These are phyloP conservation scores for Megaceryle torquata DNA, from an alignment of 2,113 vertebrate genomes.

Conservation along the genomic window DNA sequence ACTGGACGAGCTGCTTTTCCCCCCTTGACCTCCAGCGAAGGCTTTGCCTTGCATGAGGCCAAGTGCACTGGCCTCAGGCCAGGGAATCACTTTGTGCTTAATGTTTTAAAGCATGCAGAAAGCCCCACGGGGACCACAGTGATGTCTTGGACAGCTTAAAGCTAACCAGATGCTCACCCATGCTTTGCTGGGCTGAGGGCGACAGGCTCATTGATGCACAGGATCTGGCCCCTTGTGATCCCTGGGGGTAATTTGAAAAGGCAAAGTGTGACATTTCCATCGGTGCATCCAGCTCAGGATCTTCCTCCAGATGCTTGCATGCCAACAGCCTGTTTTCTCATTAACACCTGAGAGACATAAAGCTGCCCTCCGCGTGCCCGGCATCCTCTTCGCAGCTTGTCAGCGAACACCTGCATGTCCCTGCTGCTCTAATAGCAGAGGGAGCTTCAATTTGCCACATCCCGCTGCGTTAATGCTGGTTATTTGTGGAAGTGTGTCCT, in stretches of 20 bases:
- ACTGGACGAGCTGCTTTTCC: not conserved
- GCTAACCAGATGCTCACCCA: not conserved
- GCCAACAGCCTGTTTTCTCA: not conserved
- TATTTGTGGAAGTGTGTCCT: not conserved
- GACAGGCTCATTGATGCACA: rapidly evolving
- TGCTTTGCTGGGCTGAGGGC: not conserved
- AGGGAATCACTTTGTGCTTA: constrained; percentile 20
- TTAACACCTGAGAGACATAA: not conserved
- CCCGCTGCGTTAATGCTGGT: not conserved
- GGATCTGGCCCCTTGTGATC: not conserved
- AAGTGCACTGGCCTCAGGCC: not conserved
- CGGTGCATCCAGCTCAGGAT: not conserved
- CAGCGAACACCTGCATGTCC: not conserved
- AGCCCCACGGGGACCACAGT: not conserved
- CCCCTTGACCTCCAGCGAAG: not conserved
- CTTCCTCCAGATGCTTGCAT: not conserved
- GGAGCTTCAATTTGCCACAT: not conserved
- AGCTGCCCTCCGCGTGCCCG: not conserved
- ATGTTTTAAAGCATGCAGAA: not conserved
- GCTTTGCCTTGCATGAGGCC: not conserved
- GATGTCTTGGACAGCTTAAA: not conserved
- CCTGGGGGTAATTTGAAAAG: not conserved
- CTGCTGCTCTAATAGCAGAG: not conserved
- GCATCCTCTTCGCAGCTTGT: not conserved
- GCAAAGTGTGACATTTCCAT: not conserved